These are phyloP conservation scores for Formica aserva DNA, from an alignment of 2,888 invertebrate genomes.

Conservation along the genomic window DNA sequence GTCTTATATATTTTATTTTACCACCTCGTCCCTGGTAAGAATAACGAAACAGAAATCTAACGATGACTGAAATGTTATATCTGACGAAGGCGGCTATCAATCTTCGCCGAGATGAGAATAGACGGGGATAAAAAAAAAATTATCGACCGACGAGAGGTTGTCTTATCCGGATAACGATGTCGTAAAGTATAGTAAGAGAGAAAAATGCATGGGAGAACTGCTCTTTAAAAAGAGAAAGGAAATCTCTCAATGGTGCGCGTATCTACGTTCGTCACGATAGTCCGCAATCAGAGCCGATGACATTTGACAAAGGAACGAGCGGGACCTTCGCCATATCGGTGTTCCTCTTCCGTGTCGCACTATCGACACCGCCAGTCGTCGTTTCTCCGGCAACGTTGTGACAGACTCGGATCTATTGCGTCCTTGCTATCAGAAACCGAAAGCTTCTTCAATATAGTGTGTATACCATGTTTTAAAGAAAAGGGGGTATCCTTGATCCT, in stretches of 20 bases:
- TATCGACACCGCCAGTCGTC: slow-evolving; percentile 43
- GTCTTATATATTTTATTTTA: background rate
- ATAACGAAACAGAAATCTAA: background rate
- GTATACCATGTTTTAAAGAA: background rate
- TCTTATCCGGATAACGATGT: slow-evolving; percentile 4
- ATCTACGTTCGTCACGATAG: slow-evolving; percentile 40
- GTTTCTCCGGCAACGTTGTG: slow-evolving; percentile 30
- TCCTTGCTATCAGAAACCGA: background rate
- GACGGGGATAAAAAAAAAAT: background rate
- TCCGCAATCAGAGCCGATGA: slow-evolving; percentile 61
- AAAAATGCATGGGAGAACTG: background rate
- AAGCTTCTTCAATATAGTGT: background rate
- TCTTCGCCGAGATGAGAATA: slow-evolving; percentile 13
- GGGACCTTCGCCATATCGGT: slow-evolving; percentile 59
- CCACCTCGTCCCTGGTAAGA: background rate
- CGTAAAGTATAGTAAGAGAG: background rate
- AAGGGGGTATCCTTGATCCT: too few species aligned
- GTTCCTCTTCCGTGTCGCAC: slow-evolving; percentile 69
- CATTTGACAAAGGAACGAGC: slow-evolving; percentile 71
- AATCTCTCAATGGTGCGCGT: background rate
- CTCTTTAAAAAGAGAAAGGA: background rate
- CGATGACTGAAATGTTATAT: background rate
- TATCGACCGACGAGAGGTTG: background rate
- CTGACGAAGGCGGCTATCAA: background rate
- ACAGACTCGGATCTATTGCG: slow-evolving; percentile 31